Conservation (phyloP, 2,113 vertebrate species). For the Jaculus jaculus region DNA sequence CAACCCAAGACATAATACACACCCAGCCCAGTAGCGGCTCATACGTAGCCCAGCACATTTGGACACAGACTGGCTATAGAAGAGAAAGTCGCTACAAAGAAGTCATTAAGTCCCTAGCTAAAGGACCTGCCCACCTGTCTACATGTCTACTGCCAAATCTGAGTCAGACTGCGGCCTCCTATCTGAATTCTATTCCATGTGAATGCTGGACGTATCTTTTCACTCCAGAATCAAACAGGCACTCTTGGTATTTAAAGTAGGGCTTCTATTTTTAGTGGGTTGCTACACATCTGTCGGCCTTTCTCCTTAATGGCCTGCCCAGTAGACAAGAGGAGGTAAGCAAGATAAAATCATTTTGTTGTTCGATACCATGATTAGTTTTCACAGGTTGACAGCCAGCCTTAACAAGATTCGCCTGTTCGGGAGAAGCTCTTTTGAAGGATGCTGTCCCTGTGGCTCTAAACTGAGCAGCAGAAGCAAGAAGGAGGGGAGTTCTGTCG, state of each 20-base stretch:
- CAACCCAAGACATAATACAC: not conserved
- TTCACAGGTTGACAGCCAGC: slow-evolving; percentile 75
- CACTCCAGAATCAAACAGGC: not conserved
- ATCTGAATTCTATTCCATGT: not conserved
- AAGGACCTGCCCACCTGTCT: not conserved
- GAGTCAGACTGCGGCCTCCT: not conserved
- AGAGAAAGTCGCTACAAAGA: not conserved
- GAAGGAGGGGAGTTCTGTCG: not conserved
- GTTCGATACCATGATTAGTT: slow-evolving; percentile 73
- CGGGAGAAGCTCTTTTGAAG: slow-evolving; percentile 71
- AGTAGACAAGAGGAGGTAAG: slow-evolving; percentile 54
- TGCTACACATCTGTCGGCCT: slow-evolving; percentile 64
- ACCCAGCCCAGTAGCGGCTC: not conserved
- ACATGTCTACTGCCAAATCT: not conserved
- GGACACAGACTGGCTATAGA: rapidly evolving
- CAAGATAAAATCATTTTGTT: slow-evolving; percentile 68
- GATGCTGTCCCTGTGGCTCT: slow-evolving; percentile 75
- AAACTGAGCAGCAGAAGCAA: slow-evolving; percentile 55
- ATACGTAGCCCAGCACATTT: not conserved
- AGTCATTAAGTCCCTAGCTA: slow-evolving; percentile 2
- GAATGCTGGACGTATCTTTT: not conserved
- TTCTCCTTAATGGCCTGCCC: slow-evolving; percentile 63
- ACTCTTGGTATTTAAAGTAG: slow-evolving; percentile 66
- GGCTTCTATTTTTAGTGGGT: slow-evolving; percentile 60
- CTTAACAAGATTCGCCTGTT: slow-evolving; percentile 76